phyloP scores from a whole-genome alignment of 1,140 invertebrate genomes.

The Eriosoma lanigerum region DNA sequence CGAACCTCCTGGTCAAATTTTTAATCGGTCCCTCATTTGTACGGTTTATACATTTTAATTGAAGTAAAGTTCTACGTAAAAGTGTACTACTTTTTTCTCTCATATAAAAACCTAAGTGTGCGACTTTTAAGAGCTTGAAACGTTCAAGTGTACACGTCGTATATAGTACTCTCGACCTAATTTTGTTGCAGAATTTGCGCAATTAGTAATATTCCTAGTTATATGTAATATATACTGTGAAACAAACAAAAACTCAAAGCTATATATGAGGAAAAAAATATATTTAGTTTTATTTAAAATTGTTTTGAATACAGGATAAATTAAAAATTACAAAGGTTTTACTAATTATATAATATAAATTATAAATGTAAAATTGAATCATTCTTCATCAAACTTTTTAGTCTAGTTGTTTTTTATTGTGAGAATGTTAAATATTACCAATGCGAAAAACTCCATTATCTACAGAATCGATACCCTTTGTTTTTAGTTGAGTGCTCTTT shows the following conservation, averaged over 20 bases:
- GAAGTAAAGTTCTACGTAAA: constrained; percentile 26
- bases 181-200: not conserved
- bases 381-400: too few species aligned
- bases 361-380: too few species aligned
- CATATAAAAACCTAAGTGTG: constrained; percentile 7
- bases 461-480: constrained; percentile 38
- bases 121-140: not conserved
- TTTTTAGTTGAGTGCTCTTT: constrained; percentile 39
- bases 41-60: constrained; percentile 43
- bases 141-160: not conserved
- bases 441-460: constrained; percentile 14
- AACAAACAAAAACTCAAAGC: too few species aligned
- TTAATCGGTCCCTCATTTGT: constrained; percentile 44
- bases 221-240: not conserved
- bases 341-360: too few species aligned
- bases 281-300: too few species aligned
- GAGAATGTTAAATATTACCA: not conserved
- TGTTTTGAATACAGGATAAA: too few species aligned
- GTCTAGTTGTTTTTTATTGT: not conserved
- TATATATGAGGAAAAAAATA: too few species aligned
- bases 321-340: too few species aligned
- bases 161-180: constrained; percentile 26
- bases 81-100: constrained; percentile 46
- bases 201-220: not conserved
- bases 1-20: constrained; percentile 47